Base-by-base conservation (phyloP, 2,888 invertebrate species). In the Eugnorisma glareosa region DNA sequence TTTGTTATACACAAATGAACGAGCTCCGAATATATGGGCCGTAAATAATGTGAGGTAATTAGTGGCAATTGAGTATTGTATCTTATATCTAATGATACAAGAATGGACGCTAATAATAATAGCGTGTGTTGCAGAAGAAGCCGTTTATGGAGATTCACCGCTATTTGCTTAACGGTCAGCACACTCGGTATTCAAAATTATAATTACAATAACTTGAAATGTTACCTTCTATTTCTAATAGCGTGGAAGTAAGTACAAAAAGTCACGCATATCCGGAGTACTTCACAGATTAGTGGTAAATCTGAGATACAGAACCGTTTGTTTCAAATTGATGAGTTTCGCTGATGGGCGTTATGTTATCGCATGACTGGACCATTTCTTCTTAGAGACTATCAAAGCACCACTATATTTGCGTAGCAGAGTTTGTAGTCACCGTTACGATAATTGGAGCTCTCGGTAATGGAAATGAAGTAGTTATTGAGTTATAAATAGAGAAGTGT, bases 221-320 rank as follows among this genome's bases (percentile, higher is more conserved):
- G 67, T 73, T 77, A 67, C 68, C 76, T 82, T 85, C 61, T 71
- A 72, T 51, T 83, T 83, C 68, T 73, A 77, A 83, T 72, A 59
- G 63, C 59, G 43, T 77, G 74, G 78, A 77, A 64, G 57, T 78
- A 45, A 69, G 66, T 59, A 83, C 61, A 73, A 86, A 86, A 78
- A 86, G 69, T 71, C 86, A 77, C 64, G 69, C 68, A 61, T 69
- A 73, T 86, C 78, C 67, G 74, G 67, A 63, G 69, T 83, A 77
- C 18, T 67, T 73, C 67, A 72, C 72, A 88, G 82, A 76, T 71
- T 85, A 87, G 78, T 84, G 61, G 74, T 86, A 86, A 91, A 93
- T 91, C 90, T 88, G 90, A 91, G 89, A 86, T 89, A 88, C 84
- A 84, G 88, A 86, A 91, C 91, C 91, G 92, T 91, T 92, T 91